phyloP scores from a whole-genome alignment of 2,113 vertebrate genomes.

The Progne subis region DNA sequence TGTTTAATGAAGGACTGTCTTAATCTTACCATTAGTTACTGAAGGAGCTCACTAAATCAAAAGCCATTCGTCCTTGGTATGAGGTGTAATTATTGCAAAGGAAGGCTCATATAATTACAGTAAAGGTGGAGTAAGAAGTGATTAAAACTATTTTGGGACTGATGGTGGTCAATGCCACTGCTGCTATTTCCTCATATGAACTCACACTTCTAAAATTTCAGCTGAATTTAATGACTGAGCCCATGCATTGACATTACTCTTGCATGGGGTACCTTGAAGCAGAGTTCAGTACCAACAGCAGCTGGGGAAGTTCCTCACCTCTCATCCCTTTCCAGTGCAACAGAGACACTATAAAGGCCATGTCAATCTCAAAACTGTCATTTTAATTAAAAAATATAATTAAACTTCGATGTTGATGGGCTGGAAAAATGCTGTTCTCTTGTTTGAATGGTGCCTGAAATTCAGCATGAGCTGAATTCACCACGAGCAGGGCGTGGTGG shows the following conservation, averaged over 20 bases:
- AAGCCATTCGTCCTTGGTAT: not conserved
- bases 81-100: not conserved
- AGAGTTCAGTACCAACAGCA: not conserved
- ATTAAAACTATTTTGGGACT: not conserved
- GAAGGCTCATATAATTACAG: not conserved
- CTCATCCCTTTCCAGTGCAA: not conserved
- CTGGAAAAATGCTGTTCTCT: not conserved
- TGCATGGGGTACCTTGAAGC: not conserved
- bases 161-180: not conserved
- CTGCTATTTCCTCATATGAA: not conserved
- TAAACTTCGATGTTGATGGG: not conserved
- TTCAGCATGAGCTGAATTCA: not conserved
- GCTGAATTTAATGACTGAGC: not conserved
- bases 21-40: not conserved
- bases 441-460: not conserved
- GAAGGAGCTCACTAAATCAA: not conserved
- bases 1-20: not conserved
- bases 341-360: not conserved
- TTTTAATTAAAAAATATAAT: not conserved
- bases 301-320: not conserved
- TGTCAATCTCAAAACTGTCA: not conserved
- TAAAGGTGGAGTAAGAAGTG: not conserved
- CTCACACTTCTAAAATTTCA: not conserved
- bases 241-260: not conserved
- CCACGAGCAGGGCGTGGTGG: no score